Evolutionary conservation across 2,888 invertebrate genomes (phyloP), one percentile per base, ranked within the genome.

Genomic region (Branchinecta sandiegonensis): DNA sequence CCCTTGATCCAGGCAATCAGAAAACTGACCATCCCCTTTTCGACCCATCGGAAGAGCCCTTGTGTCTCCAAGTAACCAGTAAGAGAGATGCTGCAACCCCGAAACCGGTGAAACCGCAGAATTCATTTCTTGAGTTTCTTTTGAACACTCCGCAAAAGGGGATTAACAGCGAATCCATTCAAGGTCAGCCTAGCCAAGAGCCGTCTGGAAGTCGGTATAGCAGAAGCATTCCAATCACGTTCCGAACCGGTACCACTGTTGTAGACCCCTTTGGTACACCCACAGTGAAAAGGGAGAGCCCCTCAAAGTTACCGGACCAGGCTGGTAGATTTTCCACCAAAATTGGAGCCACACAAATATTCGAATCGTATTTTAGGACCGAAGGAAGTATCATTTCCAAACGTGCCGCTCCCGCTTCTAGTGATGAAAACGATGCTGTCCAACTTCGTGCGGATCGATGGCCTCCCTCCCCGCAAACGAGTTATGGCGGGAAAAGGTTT

Each of bases 141-240:
- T 37, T 37, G 37, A 37, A 37, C 37, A 37, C 37, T 37, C 37
- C 37, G 37, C 6, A 37, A 6, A 37, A 37, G 6, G 6, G 37
- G 37, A 37, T 5, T 37, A 37, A 37, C 37, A 6, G 37, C 37
- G 37, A 37, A 37, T 37, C 37, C 37, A 6, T 37, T 37, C 37
- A 37, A 37, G 4, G 37, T 37, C 37, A 6, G 37, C 37, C 6
- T 37, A 37, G 37, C 6, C 63, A n/a, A 1, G 63, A 56, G 23
- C 10, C 63, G 9, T 56, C 63, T 10, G 63, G 11, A 56, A 23
- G 8, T 17, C n/a, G 63, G 23, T 56, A 56, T 11, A 56, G 23
- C n/a, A 56, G 12, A 56, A 23, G 14, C 9, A 56, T 56, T 56
- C 63, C n/a, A 56, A 56, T 56, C 14, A 56, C 63, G 63, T 56